A percentile compares a stretch with the other conserved stretches of the same genome.
Evolutionary conservation across 92 coral and sea anemone species (phyloP).

Genomic region (Hydrozoanthus gracilis): DNA sequence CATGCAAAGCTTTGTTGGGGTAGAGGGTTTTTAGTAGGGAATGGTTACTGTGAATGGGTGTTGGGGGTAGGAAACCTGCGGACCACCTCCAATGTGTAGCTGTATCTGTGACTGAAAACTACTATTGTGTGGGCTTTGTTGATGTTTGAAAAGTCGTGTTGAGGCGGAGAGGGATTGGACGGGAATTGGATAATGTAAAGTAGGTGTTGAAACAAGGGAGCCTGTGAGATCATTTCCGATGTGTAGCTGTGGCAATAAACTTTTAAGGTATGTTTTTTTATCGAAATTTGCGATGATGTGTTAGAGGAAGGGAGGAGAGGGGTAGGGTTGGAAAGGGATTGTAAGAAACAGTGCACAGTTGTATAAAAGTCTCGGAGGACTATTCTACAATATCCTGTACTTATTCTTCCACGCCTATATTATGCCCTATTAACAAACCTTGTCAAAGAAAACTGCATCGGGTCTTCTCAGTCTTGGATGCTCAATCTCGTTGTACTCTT

Average conservation of each 20-base stretch:
- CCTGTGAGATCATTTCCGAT: too few species aligned
- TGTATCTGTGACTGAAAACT: too few species aligned
- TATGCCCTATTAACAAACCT: conserved; percentile 49
- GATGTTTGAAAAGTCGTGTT: neutral
- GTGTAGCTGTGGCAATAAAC: too few species aligned
- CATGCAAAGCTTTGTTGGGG: neutral
- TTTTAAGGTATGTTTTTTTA: too few species aligned
- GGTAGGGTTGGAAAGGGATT: too few species aligned
- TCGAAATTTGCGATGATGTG: too few species aligned
- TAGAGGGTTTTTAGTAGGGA: neutral
- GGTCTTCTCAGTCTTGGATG: conserved; percentile 48
- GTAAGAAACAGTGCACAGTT: too few species aligned
- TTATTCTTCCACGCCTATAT: neutral
- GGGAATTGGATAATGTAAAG: too few species aligned
- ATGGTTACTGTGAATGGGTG: neutral
- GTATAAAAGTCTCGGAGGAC: too few species aligned
- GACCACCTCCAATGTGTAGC: neutral
- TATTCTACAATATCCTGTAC: neutral
- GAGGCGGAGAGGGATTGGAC: too few species aligned
- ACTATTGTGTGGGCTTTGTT: neutral
- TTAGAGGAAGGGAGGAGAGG: too few species aligned
- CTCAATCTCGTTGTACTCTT: conserved; percentile 45
- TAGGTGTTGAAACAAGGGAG: too few species aligned
- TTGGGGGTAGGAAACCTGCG: neutral
- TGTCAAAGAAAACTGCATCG: conserved; percentile 75